Evolutionary conservation across 2,113 vertebrate species (phyloP), one percentile per base, ranked within the genome.

Genomic region (Dicaeum eximium): DNA sequence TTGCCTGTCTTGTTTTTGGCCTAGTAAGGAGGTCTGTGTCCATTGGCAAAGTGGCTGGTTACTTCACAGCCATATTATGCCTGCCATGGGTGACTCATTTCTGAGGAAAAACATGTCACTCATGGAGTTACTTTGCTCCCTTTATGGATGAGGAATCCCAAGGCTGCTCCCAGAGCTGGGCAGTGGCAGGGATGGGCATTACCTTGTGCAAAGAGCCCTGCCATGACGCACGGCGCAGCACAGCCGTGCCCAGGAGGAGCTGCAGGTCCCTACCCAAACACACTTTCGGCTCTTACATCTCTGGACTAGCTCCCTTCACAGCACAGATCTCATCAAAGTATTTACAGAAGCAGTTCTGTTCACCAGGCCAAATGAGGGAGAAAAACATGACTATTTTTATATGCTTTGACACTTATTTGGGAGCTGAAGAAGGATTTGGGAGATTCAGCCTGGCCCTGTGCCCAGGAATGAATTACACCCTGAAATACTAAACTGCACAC

Each of bases 161-260:
- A 50, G 53, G 21, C 31, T 44, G 17, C 13, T 60, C 44, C 62
- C 24, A 24, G 0, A 1, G 37, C 30, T 12, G 4, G 25, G 28
- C 57, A 38, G 28, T 1, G 6, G 8, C 37, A 47, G 48, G 74
- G 51, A 13, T 5, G 18, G 37, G 11, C 21, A 28, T 1, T 33
- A 20, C 22, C 28, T 16, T 3, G 1, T 51, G 4, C 50, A 30
- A 24, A 33, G 37, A 40, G n/a, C 42, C 40, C 47, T 23, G 51
- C 50, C 12, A 27, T 18, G 47, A 23, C 23, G 24, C 48, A 18
- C 54, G 21, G 33, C 1, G 0, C 53, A 19, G 19, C 48, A 10
- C 18, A 1, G 8, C 6, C 0, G 0, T 0, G 0, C 40, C 16
- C 51, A 13, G 47, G 33, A 54, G 44, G 18, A 35, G 27, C 8